Conservation (phyloP, 2,113 vertebrate species). For the Strigops habroptila region DNA sequence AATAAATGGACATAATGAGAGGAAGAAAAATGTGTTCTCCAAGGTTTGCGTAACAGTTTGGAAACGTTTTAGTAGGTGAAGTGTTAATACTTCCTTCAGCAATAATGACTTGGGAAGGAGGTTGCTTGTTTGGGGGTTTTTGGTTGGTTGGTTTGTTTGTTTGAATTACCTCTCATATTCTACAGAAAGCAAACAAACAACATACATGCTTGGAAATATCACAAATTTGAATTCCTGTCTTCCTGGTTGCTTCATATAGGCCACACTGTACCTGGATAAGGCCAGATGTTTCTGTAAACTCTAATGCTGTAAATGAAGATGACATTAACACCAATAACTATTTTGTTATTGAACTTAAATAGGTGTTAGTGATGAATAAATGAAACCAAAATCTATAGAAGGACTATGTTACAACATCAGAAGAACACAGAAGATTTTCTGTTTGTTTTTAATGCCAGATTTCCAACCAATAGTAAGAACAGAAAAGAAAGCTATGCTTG, state of each 20-base stretch:
- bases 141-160: neutral
- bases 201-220: neutral
- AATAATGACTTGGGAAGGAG: neutral
- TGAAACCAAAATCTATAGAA: neutral
- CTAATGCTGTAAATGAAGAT: neutral
- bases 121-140: neutral
- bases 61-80: neutral
- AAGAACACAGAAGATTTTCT: neutral
- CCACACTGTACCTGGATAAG: neutral
- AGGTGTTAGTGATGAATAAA: neutral
- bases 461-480: neutral
- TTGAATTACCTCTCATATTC: neutral
- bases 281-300: neutral
- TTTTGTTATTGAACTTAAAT: neutral
- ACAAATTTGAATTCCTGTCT: neutral
- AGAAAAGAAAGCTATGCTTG: neutral
- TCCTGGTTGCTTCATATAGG: neutral
- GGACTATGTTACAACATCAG: neutral
- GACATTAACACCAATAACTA: neutral
- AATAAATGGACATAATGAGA: neutral
- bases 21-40: neutral
- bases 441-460: neutral
- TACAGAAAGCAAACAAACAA: neutral
- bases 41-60: neutral
- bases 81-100: neutral